Base-by-base conservation (phyloP, 2,113 vertebrate species). In the Eonycteris spelaea region DNA sequence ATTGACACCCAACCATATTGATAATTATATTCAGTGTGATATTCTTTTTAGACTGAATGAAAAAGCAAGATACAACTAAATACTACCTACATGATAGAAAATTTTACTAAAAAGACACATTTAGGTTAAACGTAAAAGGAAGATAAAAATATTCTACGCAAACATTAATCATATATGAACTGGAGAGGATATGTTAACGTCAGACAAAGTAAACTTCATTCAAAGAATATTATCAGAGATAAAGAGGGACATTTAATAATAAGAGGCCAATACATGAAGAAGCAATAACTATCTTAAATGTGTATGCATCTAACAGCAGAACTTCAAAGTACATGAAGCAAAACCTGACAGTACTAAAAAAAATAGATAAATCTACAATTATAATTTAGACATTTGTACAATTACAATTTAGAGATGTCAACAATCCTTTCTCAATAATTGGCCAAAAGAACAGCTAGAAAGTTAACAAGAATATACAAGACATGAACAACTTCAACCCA, bases 51-150 rank as follows among this genome's bases (percentile, higher is more conserved):
- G 61, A 53, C 11, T 78, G 6, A 26, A 71, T 75, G 67, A 68
- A 70, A 82, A 82, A 68, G 5, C 7, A 80, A 79, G 86, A 77
- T 51, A 65, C 82, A 77, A 75, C 33, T 38, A 82, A 80, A 38
- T 68, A 6, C 12, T 51, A 10, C 38, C 35, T 79, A 51, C 8
- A 86, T 79, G 22, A 65, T 45, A 57, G 19, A 80, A 75, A 59
- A 63, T 30, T 83, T 30, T 70, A 70, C 77, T 77, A 61, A 65
- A 57, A 70, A 77, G 30, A 74, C 14, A 57, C 38, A 38, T 53
- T 79, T 30, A 68, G 21, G n/a, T 86, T 95, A 95, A 95, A 90
- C 61, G 33, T 51, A 78, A 90, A 92, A 92, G 40, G 18, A 80
- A 22, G 53, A 93, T 45, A 86, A 90, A 13, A 24, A 53, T 68